Conservation (phyloP, 2,113 vertebrate species). For the Zosterops pallidus region DNA sequence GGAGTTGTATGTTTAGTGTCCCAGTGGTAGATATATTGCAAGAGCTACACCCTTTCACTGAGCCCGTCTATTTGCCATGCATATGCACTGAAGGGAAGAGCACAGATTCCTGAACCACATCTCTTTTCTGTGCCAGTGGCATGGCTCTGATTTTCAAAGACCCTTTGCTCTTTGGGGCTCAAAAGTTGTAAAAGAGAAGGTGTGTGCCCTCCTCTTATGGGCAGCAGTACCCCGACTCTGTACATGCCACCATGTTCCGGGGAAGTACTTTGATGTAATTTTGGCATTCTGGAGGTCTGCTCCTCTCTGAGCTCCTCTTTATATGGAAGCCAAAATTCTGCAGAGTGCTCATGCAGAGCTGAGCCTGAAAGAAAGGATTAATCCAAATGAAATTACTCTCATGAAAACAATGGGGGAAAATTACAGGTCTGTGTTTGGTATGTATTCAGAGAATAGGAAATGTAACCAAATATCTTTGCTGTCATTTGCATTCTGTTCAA, state of each 20-base stretch:
- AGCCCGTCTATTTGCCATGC: neutral
- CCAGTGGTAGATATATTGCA: neutral
- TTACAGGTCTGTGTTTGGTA: neutral
- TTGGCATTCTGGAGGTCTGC: neutral
- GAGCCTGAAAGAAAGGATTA: neutral
- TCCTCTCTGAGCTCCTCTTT: neutral
- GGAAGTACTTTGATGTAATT: neutral
- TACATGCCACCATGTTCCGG: neutral
- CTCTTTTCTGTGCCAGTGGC: neutral
- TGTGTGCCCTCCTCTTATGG: neutral
- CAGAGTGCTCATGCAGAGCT: neutral
- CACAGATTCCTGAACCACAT: neutral
- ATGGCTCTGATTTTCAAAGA: neutral
- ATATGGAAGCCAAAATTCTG: slow-evolving; percentile 1
- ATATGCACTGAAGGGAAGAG: neutral
- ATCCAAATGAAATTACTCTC: neutral
- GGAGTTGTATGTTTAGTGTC: neutral
- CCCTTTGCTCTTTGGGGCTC: neutral
- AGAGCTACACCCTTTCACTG: neutral
- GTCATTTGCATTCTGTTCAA: neutral
- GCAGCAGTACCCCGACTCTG: fast-evolving
- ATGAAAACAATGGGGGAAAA: neutral
- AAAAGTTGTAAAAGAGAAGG: neutral
- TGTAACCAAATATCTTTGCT: neutral
- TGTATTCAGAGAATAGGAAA: neutral